Percentiles rank a stretch among this genome's conserved stretches.
These are phyloP conservation scores for Doryteuthis pealeii DNA, from an alignment of 1,140 invertebrate genomes.

Conservation along the genomic window DNA sequence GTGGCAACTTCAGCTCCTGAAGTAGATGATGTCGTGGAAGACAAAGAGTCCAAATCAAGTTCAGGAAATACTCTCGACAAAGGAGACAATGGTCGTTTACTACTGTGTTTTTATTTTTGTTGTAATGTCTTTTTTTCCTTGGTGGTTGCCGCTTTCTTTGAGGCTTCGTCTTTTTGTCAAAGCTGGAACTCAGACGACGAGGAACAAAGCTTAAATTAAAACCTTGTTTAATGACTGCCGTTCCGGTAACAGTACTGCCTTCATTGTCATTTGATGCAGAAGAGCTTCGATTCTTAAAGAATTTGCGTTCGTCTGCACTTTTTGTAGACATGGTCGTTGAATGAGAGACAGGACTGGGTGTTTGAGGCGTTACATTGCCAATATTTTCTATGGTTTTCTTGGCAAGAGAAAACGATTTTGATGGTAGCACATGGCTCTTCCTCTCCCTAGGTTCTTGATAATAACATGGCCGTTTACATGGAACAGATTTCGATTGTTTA, in stretches of 20 bases:
- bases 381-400: too few relatives aligned
- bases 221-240: background rate
- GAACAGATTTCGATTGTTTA: too few relatives aligned
- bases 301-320: background rate
- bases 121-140: background rate
- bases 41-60: background rate
- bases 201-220: conserved; percentile 4
- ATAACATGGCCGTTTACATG: too few relatives aligned
- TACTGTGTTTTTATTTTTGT: background rate
- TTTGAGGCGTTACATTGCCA: too few relatives aligned
- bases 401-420: too few relatives aligned
- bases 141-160: background rate
- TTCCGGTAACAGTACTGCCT: background rate
- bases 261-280: background rate
- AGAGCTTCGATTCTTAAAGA: background rate
- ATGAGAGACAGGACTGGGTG: too few relatives aligned
- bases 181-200: conserved; percentile 2
- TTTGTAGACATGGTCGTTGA: too few relatives aligned
- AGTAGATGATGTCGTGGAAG: background rate
- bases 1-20: background rate
- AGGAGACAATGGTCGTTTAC: background rate
- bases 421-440: too few relatives aligned
- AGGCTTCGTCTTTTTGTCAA: background rate
- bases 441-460: too few relatives aligned
- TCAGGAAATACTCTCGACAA: background rate